Evolutionary conservation across 2,797 vertebrate genomes (phyloP), one percentile per base, ranked within the genome.

Genomic region (Diplodus sargus): DNA sequence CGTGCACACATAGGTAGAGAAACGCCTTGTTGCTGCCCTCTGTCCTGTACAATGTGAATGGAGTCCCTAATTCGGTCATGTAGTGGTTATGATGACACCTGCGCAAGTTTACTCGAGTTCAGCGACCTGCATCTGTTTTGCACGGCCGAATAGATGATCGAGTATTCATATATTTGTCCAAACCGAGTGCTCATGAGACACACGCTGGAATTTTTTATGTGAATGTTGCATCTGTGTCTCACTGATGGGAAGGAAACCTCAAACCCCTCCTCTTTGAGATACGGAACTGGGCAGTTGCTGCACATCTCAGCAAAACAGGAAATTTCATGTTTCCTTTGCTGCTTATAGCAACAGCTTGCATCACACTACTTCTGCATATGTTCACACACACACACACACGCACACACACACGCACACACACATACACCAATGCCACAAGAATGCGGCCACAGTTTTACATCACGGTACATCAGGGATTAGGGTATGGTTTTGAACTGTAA

Each of bases 291-390:
- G 91, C 95, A 95, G 94, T 94, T 95, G 91, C 93, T 90, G 90
- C 93, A 94, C 90, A 95, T 94, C 92, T 93, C 65, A 94, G 89
- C 93, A 95, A 95, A 96, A 96, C 95, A 96, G 95, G 95, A 96
- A 95, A 96, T 95, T 95, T 96, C 94, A 94, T 85, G 92, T 94
- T 96, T 96, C 95, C 95, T 95, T 89, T 94, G 90, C 92, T 91
- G 91, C 91, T 94, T 95, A 92, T 93, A 94, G 92, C 87, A 84
- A 90, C 90, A 86, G 85, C 79, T 95, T 94, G 91, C 93, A 93
- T 94, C 91, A 92, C 90, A 92, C 77, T 76, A 92, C 91, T 94
- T 95, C 91, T 93, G 91, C 88, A 88, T 91, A 82, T 76, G 80
- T 87, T 78, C 72, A 70, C 60, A 82, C 70, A 82, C 54, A 81